A percentile compares a stretch with the other conserved stretches of the same genome.
phyloP scores from a whole-genome alignment of 1,140 invertebrate species.

The Campoletis sonorensis region DNA sequence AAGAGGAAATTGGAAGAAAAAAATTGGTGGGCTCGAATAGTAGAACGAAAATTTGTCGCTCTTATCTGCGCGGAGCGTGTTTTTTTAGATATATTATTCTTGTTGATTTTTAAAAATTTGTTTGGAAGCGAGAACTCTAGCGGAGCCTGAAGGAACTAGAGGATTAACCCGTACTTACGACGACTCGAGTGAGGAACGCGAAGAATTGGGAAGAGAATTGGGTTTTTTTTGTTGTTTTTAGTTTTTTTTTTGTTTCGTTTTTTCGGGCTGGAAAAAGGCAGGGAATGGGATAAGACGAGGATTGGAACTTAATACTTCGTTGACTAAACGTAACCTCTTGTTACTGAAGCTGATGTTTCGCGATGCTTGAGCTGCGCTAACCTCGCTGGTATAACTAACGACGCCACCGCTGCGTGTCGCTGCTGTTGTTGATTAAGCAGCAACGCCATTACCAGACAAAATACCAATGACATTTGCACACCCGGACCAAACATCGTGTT shows the following conservation, averaged over 20 bases:
- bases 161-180: neutral
- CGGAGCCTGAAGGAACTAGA: constrained; percentile 15
- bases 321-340: constrained; percentile 63
- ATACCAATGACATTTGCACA: constrained; percentile 46
- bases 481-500: constrained; percentile 31
- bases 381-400: constrained; percentile 35
- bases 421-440: constrained; percentile 36
- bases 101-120: neutral
- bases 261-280: neutral
- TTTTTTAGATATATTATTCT: neutral
- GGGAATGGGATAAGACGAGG: constrained; percentile 1
- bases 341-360: neutral
- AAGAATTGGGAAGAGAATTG: neutral
- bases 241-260: neutral
- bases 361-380: neutral
- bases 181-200: neutral
- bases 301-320: neutral
- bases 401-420: constrained; percentile 5
- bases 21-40: neutral
- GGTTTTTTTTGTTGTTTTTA: too few species aligned
- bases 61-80: neutral
- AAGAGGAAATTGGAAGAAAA: constrained; percentile 25
- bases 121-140: neutral
- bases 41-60: neutral
- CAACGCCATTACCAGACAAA: constrained; percentile 44